Base-by-base conservation (phyloP, 2,113 vertebrate species). In the Cynocephalus volans region DNA sequence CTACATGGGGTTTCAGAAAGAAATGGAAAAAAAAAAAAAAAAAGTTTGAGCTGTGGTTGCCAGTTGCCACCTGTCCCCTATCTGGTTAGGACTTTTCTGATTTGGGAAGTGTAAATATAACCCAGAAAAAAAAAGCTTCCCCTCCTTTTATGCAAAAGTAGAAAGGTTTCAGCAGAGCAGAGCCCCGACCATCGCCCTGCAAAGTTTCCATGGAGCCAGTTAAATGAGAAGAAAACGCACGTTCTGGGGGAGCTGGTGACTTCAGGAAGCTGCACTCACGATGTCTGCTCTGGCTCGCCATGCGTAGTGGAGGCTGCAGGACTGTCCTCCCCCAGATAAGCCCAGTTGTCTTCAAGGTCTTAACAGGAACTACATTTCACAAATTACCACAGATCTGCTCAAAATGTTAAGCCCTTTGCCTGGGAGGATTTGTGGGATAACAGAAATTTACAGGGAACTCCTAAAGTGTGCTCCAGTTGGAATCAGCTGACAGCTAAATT, bases 31-130 rank as follows among this genome's bases (percentile, higher is more conserved):
- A 95, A 94, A 87, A 90, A 83, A 81, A 21, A 24, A 72, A 77
- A 96, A 70, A 5, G 6, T 87, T 56, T 79, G 33, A 28, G 7
- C 41, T 98, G 93, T 96, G 56, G 79, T 97, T 87, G 96, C 98
- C 96, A 31, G n/a, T 96, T 98, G 97, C 93, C 97, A 98, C 73
- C 97, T 80, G 98, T 97, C 62, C 9, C 94, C 95, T 97, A 85
- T 85, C 79, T 48, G 93, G 83, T 93, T 73, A 77, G 82, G 97
- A 97, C 97, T 98, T 96, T 92, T 97, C 79, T 98, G 19, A 13
- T 93, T 95, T 97, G 76, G 87, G 73, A 98, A 98, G 72, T 93
- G 11, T 92, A 98, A 97, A 92, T 98, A 96, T 97, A 97, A 91
- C 87, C 80, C 93, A 97, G 58, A 52, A 93, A 96, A 97, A 91